Evolutionary conservation across 2,113 vertebrate genomes (phyloP), one percentile per base, ranked within the genome.

Genomic region (Steatornis caripensis): DNA sequence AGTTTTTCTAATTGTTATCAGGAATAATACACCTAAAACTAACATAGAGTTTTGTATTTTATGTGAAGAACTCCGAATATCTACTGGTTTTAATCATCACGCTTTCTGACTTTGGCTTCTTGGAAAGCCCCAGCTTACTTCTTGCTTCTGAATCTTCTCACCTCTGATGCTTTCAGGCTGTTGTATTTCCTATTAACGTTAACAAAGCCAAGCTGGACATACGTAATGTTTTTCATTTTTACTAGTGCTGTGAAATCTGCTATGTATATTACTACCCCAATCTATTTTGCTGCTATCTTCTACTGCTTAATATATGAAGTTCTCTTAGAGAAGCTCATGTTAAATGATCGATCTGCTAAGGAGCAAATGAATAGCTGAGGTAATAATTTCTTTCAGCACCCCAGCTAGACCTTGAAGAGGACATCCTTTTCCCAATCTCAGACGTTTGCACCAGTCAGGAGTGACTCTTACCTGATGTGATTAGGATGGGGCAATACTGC

Each of bases 61-160:
- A 16, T 85, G 49, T 72, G 61, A 93, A 91, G 81, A 64, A 64
- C 65, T 75, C 74, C 85, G 77, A 91, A 37, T 57, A 82, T 43
- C 22, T 89, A 32, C 57, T 85, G 54, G 1, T 79, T 93, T 97
- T 81, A 90, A 53, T 90, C 81, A 91, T 68, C 84, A 77, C 29
- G 5, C 24, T 65, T 90, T 77, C 43, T 85, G 87, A 61, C 39
- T 79, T 84, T 34, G 68, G 46, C 57, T 85, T 90, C 65, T 57
- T 88, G 85, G 90, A 95, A 95, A 94, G 54, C 27, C 94, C 88
- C 88, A 49, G 20, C 48, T 92, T 76, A 51, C 70, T 92, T 94
- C 39, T 90, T 39, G 32, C 27, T 88, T 91, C 53, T 83, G 27
- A 92, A 26, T 91, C 61, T 80, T 91, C 81, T 87, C 39, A 90